phyloP scores from a whole-genome alignment of 2,888 invertebrate genomes.

The Crossocerus cetratus region DNA sequence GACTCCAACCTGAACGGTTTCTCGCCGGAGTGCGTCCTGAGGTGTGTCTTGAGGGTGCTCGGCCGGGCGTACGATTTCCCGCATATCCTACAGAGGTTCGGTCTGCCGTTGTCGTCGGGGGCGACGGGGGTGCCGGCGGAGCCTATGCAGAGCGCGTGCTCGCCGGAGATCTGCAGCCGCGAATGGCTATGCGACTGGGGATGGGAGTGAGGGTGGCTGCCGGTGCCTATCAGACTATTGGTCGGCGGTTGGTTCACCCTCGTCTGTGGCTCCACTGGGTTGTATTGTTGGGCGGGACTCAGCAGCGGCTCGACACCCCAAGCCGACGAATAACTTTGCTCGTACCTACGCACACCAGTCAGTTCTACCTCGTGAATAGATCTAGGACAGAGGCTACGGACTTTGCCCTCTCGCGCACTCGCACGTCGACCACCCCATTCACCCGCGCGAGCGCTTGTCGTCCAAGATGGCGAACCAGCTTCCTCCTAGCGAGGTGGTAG shows the following conservation, averaged over 20 bases:
- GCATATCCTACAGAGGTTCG: constrained; percentile 95
- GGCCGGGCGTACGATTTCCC: constrained; percentile 98
- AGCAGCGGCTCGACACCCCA: constrained; percentile 76
- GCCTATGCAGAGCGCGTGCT: constrained; percentile 77
- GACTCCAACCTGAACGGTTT: constrained; percentile 86
- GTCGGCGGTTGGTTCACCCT: constrained; percentile 74
- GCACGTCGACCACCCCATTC: neutral
- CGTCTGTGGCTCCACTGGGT: constrained; percentile 71
- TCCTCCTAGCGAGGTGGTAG: too few species aligned
- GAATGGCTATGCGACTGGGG: constrained; percentile 69
- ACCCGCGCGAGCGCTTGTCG: neutral
- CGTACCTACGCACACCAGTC: constrained; percentile 66
- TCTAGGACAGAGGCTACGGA: neutral
- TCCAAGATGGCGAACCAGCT: neutral
- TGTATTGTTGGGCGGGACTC: constrained; percentile 76
- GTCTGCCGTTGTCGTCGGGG: constrained; percentile 87
- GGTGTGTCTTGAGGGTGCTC: constrained; percentile 97
- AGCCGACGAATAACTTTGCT: constrained; percentile 74
- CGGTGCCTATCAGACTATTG: constrained; percentile 74
- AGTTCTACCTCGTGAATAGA: too few species aligned
- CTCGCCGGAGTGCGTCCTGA: constrained; percentile 97
- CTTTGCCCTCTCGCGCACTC: neutral
- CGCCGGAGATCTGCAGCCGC: constrained; percentile 67
- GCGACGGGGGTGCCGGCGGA: constrained; percentile 78
- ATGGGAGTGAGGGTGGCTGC: constrained; percentile 70